Evolutionary conservation across 2,797 vertebrate genomes (phyloP).

Genomic region (Mycteria americana): DNA sequence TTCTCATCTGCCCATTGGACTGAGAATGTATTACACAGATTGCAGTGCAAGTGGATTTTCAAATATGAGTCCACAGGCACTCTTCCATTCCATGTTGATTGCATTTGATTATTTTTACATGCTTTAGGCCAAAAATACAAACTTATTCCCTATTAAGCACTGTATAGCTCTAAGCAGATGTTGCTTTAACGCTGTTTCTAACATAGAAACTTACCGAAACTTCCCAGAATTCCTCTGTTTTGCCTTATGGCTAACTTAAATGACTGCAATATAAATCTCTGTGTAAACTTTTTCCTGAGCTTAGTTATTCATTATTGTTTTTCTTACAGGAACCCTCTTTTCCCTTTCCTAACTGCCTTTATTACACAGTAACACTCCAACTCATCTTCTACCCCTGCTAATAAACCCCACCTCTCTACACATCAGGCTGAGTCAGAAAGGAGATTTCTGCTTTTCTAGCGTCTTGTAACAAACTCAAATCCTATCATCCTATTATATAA

Average conservation of each 20-base stretch:
- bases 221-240: background rate
- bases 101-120: background rate
- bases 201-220: background rate
- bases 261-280: background rate
- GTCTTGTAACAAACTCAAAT: background rate
- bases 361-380: background rate
- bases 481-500: background rate
- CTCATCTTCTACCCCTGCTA: background rate
- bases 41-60: background rate
- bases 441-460: background rate
- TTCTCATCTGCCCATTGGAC: background rate
- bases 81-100: background rate
- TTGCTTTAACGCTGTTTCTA: background rate
- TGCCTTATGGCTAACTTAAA: background rate
- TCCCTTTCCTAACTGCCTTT: background rate
- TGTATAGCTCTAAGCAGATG: background rate
- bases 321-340: background rate
- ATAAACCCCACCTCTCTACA: background rate
- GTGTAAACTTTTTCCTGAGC: background rate
- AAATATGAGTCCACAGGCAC: background rate
- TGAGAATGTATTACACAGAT: background rate
- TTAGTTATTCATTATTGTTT: background rate
- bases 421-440: background rate
- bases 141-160: background rate
- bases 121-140: background rate